Percentiles rank a stretch among this genome's conserved stretches.
These are phyloP conservation scores for Scaptomyza hsui DNA, from an alignment of 1,140 invertebrate species.

Conservation along the genomic window DNA sequence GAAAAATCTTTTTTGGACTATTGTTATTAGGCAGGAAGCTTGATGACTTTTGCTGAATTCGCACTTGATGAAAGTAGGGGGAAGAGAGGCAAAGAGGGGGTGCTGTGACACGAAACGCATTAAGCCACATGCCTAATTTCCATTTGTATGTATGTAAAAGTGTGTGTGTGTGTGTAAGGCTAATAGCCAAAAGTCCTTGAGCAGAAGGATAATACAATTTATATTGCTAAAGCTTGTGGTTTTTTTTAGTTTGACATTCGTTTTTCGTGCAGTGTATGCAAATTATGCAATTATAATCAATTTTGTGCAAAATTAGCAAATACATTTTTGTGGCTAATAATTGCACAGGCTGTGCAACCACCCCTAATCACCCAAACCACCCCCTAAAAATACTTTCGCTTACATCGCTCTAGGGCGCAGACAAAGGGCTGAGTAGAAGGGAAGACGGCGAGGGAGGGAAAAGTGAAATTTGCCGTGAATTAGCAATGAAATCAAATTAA, in stretches of 20 bases:
- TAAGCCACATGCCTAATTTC: conserved; percentile 48
- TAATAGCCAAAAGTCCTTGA: conserved; percentile 20
- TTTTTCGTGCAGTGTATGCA: conserved; percentile 57
- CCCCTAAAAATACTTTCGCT: not conserved
- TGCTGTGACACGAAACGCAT: conserved; percentile 32
- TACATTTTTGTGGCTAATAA: conserved; percentile 46
- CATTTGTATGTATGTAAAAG: conserved; percentile 30
- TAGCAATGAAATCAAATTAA: conserved; percentile 59
- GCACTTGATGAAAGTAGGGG: conserved; percentile 13
- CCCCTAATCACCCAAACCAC: not conserved
- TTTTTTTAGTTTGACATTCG: not conserved
- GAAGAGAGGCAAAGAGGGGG: too few relatives aligned
- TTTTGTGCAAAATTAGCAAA: conserved; percentile 62
- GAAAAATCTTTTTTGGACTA: conserved; percentile 9
- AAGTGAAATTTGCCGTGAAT: conserved; percentile 24
- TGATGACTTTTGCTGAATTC: conserved; percentile 41
- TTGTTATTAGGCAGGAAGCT: conserved; percentile 21
- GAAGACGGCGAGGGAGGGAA: not conserved
- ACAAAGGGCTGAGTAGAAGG: conserved; percentile 9
- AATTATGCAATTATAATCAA: conserved; percentile 65
- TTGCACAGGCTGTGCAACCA: conserved; percentile 1
- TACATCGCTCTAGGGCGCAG: not conserved
- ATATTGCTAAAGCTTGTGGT: not conserved
- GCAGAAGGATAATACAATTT: conserved; percentile 4
- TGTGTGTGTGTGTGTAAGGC: too few relatives aligned